A percentile compares a stretch with the other conserved stretches of the same genome.
Conservation (phyloP, 2,888 invertebrate genomes). For the Alloplasta piceator region DNA sequence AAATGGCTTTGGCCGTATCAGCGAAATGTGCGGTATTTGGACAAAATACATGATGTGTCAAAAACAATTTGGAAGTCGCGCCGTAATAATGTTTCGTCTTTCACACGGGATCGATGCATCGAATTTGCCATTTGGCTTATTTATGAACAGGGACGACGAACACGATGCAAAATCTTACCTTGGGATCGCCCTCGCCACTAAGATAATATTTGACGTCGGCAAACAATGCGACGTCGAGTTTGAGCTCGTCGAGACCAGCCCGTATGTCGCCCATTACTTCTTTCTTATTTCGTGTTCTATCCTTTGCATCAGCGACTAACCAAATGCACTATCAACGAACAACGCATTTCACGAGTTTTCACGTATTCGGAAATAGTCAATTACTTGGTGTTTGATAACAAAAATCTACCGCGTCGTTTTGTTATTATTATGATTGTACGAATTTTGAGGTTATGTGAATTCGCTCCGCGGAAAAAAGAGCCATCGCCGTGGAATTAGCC, state of each 20-base stretch:
- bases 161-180: slow-evolving; percentile 70
- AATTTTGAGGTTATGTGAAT: slow-evolving; percentile 74
- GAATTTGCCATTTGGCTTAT: background rate
- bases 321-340: slow-evolving; percentile 53
- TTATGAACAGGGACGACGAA: background rate
- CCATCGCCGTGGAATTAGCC: no score
- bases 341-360: slow-evolving; percentile 63
- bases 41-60: no score
- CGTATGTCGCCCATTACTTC: slow-evolving; percentile 83
- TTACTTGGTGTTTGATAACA: slow-evolving; percentile 73
- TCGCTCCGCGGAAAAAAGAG: background rate
- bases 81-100: no score
- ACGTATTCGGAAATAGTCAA: slow-evolving; percentile 48
- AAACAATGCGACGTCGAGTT: slow-evolving; percentile 87
- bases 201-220: slow-evolving; percentile 93
- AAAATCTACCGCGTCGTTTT: slow-evolving; percentile 78
- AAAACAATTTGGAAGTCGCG: no score
- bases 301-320: slow-evolving; percentile 49
- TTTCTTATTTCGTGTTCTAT: background rate
- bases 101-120: background rate
- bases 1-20: no score
- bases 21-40: no score
- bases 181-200: slow-evolving; percentile 87
- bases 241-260: slow-evolving; percentile 83
- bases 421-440: slow-evolving; percentile 79